Evolutionary conservation across 2,888 invertebrate genomes (phyloP).

Genomic region (Cephus nigrinus): DNA sequence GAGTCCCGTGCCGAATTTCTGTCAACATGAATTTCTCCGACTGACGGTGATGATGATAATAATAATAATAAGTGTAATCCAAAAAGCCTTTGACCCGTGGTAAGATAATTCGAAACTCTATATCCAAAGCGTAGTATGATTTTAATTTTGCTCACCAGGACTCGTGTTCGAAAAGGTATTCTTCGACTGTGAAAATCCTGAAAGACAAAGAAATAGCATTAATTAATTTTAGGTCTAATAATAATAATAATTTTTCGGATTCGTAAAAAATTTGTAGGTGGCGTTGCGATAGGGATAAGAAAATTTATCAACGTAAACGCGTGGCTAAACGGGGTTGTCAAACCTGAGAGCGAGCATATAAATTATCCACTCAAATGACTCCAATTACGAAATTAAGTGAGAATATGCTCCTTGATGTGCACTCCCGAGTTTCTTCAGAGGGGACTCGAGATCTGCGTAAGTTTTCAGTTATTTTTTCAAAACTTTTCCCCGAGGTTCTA

Average conservation of each 20-base stretch:
- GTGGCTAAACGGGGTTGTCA: background rate
- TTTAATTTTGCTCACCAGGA: slow-evolving; percentile 50
- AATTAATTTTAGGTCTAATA: background rate
- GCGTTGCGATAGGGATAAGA: background rate
- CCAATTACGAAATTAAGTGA: background rate
- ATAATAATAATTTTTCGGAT: background rate
- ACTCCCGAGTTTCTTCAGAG: background rate
- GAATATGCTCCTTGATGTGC: background rate
- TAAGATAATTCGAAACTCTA: background rate
- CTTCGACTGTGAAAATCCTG: slow-evolving; percentile 61
- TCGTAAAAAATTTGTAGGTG: background rate
- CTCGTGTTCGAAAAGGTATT: slow-evolving; percentile 55
- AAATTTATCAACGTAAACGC: background rate
- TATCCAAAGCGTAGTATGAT: background rate
- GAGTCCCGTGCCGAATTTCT: background rate
- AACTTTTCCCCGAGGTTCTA: background rate
- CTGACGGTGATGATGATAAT: background rate
- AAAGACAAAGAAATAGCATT: slow-evolving; percentile 36
- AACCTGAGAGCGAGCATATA: background rate
- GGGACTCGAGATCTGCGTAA: background rate
- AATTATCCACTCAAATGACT: background rate
- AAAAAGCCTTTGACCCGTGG: background rate
- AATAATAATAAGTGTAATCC: background rate
- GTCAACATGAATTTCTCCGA: background rate
- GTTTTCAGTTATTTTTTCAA: background rate